phyloP scores from a whole-genome alignment of 2,113 vertebrate genomes.

The Paracanthobrama guichenoti region DNA sequence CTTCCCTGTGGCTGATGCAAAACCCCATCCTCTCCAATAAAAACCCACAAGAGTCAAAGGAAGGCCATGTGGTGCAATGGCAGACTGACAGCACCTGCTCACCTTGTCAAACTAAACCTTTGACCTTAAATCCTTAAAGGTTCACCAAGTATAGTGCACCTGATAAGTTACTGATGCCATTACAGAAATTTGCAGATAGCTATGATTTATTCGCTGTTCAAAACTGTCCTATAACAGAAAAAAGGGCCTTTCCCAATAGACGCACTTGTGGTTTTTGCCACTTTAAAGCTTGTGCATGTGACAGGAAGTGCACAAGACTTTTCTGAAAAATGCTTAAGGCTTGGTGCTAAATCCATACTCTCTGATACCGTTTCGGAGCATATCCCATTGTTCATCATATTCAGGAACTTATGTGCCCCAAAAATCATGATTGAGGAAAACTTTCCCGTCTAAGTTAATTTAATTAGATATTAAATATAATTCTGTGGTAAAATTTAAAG shows the following conservation, averaged over 20 bases:
- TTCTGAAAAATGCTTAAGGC: not conserved
- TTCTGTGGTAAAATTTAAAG: not conserved
- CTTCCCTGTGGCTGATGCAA: constrained; percentile 37
- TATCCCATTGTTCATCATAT: not conserved
- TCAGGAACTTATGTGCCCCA: not conserved
- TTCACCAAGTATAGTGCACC: not conserved
- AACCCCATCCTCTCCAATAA: constrained; percentile 45
- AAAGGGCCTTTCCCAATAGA: not conserved
- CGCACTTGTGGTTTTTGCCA: not conserved
- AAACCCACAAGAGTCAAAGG: constrained; percentile 32
- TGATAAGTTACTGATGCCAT: not conserved
- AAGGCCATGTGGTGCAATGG: constrained; percentile 26
- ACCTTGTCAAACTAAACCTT: not conserved
- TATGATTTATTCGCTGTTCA: not conserved
- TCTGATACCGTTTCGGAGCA: not conserved
- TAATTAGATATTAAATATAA: not conserved
- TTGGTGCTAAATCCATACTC: not conserved
- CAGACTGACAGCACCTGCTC: constrained; percentile 17
- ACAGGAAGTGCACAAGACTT: not conserved
- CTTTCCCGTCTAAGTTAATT: not conserved
- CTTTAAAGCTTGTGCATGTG: not conserved
- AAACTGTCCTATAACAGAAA: not conserved
- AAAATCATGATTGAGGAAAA: not conserved
- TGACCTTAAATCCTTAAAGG: not conserved
- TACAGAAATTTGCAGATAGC: not conserved